phyloP scores from a whole-genome alignment of 2,888 invertebrate genomes.

The Allolobophora icterica region DNA sequence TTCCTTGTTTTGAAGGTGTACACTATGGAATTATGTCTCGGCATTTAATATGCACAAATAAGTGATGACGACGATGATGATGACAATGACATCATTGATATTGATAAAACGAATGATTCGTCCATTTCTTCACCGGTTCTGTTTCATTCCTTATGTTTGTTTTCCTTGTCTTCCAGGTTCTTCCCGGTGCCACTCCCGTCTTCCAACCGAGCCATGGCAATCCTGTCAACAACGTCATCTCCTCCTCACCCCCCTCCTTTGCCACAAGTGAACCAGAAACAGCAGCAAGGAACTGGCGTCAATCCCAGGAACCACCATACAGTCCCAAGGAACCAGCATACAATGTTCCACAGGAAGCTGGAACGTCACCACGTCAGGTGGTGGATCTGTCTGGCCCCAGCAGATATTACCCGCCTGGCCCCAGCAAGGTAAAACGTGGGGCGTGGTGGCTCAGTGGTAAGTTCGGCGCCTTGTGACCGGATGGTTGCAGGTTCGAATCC shows the following conservation, averaged over 20 bases:
- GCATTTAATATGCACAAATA: no score
- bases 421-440: neutral
- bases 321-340: neutral
- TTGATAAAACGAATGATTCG: no score
- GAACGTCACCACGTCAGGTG: neutral
- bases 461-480: no score
- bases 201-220: neutral
- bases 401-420: neutral
- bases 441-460: no score
- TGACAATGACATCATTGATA: no score
- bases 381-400: neutral
- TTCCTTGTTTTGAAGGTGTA: no score
- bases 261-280: conserved; percentile 17
- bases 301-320: neutral
- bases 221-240: neutral
- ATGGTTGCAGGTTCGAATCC: no score
- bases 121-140: no score
- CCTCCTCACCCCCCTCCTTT: neutral
- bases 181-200: neutral
- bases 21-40: no score
- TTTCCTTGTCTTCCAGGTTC: neutral
- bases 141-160: no score
- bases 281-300: neutral
- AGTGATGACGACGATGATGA: no score
- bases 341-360: neutral